Percentiles rank a stretch among this genome's conserved stretches.
Conservation (phyloP, 2,797 vertebrate genomes). For the Acipenser oxyrinchus region DNA sequence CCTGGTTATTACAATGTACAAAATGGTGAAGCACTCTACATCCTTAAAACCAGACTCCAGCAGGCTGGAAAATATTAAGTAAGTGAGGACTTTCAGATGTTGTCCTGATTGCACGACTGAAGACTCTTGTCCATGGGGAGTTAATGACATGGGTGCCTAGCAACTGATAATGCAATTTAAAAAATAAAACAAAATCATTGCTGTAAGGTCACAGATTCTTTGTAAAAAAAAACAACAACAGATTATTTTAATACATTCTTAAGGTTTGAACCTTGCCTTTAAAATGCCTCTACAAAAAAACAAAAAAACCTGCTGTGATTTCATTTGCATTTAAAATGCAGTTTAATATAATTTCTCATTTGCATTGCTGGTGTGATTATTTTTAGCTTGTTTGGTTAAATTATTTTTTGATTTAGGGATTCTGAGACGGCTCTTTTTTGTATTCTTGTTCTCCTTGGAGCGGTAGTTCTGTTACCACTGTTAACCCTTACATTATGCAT, state of each 20-base stretch:
- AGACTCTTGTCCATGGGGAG: conserved; percentile 50
- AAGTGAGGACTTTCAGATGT: conserved; percentile 66
- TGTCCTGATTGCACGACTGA: conserved; percentile 53
- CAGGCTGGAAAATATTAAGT: conserved; percentile 99
- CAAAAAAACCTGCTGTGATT: conserved; percentile 44
- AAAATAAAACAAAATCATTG: conserved; percentile 10
- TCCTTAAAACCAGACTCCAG: conserved; percentile 99
- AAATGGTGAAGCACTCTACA: conserved; percentile 99
- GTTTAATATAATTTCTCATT: conserved; percentile 53
- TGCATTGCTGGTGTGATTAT: conserved; percentile 57
- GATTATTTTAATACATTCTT: conserved; percentile 39
- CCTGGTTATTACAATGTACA: conserved; percentile 97
- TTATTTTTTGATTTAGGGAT: conserved; percentile 57
- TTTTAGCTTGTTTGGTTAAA: conserved; percentile 67
- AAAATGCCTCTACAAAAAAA: conserved; percentile 42
- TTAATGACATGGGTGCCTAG: conserved; percentile 44
- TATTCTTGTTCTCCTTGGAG: conserved; percentile 53
- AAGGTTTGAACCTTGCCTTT: conserved; percentile 34
- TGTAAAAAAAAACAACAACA: too few relatives aligned
- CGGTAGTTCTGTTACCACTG: conserved; percentile 51
- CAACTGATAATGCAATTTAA: conserved; percentile 49
- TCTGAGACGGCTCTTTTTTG: conserved; percentile 49
- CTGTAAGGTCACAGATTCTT: conserved; percentile 1
- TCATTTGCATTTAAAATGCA: conserved; percentile 60
- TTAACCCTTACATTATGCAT: conserved; percentile 60